These are phyloP conservation scores for Amphibalanus amphitrite DNA, from an alignment of 1,140 invertebrate genomes.

Conservation along the genomic window DNA sequence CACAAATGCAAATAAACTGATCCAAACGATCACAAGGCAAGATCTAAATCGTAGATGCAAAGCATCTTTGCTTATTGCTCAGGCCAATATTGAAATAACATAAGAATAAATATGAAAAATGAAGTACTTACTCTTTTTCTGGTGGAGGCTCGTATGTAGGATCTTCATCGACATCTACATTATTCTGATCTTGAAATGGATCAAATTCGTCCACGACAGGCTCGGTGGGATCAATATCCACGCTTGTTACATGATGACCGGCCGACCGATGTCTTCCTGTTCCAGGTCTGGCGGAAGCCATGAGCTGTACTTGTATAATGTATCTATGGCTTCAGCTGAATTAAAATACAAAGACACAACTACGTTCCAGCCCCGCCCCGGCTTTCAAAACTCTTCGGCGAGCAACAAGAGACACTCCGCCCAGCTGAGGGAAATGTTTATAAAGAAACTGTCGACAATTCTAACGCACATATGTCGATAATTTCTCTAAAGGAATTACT, in stretches of 20 bases:
- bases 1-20: no score
- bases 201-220: not conserved
- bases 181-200: constrained; percentile 3
- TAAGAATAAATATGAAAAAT: no score
- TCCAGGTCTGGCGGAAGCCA: not conserved
- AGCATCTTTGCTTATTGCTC: no score
- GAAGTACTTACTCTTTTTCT: not conserved
- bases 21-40: no score
- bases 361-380: not conserved
- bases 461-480: no score
- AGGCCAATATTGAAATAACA: no score
- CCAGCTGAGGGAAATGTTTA: no score
- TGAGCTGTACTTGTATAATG: not conserved
- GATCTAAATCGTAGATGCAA: no score
- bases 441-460: no score
- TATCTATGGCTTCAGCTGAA: not conserved
- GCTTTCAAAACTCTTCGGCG: not conserved
- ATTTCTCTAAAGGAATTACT: no score
- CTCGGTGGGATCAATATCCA: not conserved
- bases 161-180: not conserved
- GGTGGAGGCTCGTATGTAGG: not conserved
- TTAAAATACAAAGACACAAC: not conserved
- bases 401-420: no score
- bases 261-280: not conserved
- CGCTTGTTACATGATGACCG: not conserved